Percentiles rank a stretch among this genome's conserved stretches.
Conservation (phyloP, 2,888 invertebrate species). For the Acanthosepion esculentum region DNA sequence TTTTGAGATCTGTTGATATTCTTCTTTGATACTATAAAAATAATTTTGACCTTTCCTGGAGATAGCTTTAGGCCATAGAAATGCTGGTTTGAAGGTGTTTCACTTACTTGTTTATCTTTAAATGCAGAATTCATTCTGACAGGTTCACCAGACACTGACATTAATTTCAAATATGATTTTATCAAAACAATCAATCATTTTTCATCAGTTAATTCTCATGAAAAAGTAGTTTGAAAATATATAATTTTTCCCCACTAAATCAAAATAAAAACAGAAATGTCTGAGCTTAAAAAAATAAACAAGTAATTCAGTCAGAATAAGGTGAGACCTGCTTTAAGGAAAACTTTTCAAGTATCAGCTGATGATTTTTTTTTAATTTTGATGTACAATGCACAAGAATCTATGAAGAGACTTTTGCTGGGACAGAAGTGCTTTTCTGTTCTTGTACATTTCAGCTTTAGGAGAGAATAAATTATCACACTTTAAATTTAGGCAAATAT, state of each 20-base stretch:
- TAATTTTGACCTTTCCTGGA: too few relatives aligned
- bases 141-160: neutral
- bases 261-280: neutral
- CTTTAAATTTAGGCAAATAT: too few relatives aligned
- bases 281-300: neutral
- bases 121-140: neutral
- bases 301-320: neutral
- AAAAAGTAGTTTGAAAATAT: neutral
- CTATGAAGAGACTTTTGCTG: neutral
- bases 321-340: neutral
- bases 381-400: neutral
- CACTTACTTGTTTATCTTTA: neutral
- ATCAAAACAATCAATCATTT: neutral
- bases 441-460: neutral
- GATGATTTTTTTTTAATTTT: neutral
- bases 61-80: too few relatives aligned
- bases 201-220: neutral
- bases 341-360: neutral
- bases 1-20: too few relatives aligned
- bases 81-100: too few relatives aligned
- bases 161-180: neutral
- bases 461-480: neutral
- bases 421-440: neutral
- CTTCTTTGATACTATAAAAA: too few relatives aligned
- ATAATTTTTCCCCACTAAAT: neutral